Evolutionary conservation across 2,797 vertebrate genomes (phyloP).

Genomic region (Takifugu rubripes): DNA sequence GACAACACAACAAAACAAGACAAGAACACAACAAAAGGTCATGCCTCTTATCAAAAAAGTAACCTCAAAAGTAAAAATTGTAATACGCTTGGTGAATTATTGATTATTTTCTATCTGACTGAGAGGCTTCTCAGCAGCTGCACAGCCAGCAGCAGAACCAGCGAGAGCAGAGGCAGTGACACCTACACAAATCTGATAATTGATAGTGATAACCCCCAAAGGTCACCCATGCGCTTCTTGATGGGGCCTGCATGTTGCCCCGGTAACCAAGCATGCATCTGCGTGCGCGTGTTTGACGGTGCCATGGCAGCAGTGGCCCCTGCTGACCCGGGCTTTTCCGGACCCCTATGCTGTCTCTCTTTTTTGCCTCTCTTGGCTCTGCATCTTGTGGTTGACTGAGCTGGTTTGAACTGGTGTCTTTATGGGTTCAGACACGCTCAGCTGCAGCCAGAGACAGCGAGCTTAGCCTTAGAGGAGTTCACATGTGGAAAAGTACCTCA

Average conservation of each 20-base stretch:
- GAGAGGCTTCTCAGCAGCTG: no score
- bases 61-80: no score
- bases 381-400: slow-evolving; percentile 28
- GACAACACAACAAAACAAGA: no score
- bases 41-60: no score
- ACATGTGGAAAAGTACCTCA: no score
- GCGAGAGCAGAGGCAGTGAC: not conserved
- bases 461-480: slow-evolving; percentile 8
- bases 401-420: slow-evolving; percentile 43
- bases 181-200: slow-evolving; percentile 3
- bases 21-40: slow-evolving; percentile 10
- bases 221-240: slow-evolving; percentile 1
- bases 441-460: slow-evolving; percentile 29
- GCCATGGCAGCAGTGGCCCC: slow-evolving; percentile 33
- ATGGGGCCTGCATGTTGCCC: slow-evolving; percentile 29
- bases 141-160: not conserved
- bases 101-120: not conserved
- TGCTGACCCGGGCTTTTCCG: slow-evolving; percentile 50
- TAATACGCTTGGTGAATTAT: not conserved
- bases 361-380: slow-evolving; percentile 19
- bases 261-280: slow-evolving; percentile 38
- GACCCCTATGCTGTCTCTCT: slow-evolving; percentile 39
- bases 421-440: slow-evolving; percentile 55
- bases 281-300: slow-evolving; percentile 43
- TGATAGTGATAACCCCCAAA: slow-evolving; percentile 9